These are phyloP conservation scores for Iselma pallidipennis DNA, from an alignment of 2,888 invertebrate genomes.

Conservation along the genomic window DNA sequence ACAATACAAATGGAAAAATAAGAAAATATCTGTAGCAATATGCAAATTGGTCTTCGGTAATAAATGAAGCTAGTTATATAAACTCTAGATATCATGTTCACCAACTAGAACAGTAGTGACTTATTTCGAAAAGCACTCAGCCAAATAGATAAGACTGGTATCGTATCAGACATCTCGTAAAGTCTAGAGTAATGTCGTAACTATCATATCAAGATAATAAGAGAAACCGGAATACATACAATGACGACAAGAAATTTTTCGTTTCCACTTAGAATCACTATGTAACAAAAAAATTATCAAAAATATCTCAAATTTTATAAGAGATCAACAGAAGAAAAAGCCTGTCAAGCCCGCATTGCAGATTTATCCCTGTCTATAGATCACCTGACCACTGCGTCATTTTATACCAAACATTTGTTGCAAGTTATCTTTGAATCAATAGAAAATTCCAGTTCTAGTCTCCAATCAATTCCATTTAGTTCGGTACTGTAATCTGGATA, in stretches of 20 bases:
- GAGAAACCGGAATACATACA: background rate
- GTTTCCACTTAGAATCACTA: background rate
- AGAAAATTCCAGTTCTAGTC: background rate
- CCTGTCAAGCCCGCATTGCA: background rate
- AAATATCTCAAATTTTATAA: background rate
- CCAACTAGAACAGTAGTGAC: background rate
- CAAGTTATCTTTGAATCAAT: background rate
- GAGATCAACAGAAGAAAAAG: background rate
- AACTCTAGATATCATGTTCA: background rate
- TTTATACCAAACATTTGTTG: background rate
- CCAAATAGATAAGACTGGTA: background rate
- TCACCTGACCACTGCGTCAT: background rate
- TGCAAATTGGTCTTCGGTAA: background rate
- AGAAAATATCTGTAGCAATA: background rate
- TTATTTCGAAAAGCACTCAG: background rate
- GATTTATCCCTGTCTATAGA: background rate
- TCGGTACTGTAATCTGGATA: background rate
- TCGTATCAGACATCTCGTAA: background rate
- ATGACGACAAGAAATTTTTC: background rate
- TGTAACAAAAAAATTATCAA: no score
- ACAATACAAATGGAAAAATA: no score
- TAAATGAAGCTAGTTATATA: background rate
- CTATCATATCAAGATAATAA: background rate
- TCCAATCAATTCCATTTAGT: background rate
- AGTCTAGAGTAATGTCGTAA: background rate